These are phyloP conservation scores for Tychaedon coryphoeus DNA, from an alignment of 2,113 vertebrate genomes.

Conservation along the genomic window DNA sequence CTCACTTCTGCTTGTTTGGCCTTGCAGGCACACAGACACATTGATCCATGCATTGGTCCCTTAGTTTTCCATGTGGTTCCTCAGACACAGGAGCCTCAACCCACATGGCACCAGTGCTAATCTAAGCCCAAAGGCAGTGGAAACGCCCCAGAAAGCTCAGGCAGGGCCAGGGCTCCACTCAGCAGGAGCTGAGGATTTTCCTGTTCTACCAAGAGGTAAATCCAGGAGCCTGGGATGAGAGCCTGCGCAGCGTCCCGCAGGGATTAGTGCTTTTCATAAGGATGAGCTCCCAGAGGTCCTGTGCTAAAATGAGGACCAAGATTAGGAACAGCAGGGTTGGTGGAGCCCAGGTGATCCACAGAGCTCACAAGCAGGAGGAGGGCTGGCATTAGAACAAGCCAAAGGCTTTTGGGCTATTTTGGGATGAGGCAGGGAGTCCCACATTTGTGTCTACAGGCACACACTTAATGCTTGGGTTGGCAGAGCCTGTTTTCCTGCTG, in stretches of 20 bases:
- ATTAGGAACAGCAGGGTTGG: background rate
- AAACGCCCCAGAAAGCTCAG: background rate
- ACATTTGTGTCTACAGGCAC: background rate
- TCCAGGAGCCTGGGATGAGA: background rate
- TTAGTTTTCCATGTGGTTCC: background rate
- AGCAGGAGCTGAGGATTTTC: background rate
- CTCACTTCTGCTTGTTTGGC: background rate
- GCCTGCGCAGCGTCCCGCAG: background rate
- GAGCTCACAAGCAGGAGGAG: background rate
- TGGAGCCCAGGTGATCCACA: background rate
- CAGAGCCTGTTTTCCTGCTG: slow-evolving; percentile 23
- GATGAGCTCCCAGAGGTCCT: background rate
- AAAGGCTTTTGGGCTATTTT: background rate
- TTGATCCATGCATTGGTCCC: background rate
- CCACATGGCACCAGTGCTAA: background rate
- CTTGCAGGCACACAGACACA: background rate
- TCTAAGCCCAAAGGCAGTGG: slow-evolving; percentile 14
- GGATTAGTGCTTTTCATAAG: background rate
- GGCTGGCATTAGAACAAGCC: background rate
- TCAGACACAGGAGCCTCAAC: background rate
- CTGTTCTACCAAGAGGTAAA: background rate
- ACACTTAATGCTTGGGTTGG: background rate
- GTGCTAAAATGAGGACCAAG: background rate
- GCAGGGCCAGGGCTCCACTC: background rate
- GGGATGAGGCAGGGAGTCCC: background rate